Conservation (phyloP, 1,140 invertebrate species). For the Phymorhynchus buccinoides region DNA sequence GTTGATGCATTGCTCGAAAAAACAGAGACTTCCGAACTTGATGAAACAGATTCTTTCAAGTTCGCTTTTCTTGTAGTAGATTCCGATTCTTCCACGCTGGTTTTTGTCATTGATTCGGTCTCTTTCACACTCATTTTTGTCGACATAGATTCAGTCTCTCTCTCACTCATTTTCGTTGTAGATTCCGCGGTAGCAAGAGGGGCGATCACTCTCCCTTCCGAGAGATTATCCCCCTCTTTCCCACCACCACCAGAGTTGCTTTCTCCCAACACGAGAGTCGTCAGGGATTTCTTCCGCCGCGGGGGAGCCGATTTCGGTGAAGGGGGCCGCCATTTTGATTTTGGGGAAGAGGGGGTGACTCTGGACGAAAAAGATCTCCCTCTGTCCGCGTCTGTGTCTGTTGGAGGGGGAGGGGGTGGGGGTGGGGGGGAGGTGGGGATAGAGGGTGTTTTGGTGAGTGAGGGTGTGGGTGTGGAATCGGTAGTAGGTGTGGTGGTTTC, state of each 20-base stretch:
- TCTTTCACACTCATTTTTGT: too few species aligned
- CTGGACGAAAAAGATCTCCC: not conserved
- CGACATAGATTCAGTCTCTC: not conserved
- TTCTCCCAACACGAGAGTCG: too few species aligned
- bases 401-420: not conserved
- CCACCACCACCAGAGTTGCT: too few species aligned
- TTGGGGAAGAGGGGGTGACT: not conserved
- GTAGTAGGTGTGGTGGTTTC: constrained; percentile 31
- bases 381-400: not conserved
- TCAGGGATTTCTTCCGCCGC: constrained; percentile 37
- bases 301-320: constrained; percentile 30
- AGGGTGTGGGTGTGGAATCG: not conserved
- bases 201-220: not conserved
- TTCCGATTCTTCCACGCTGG: too few species aligned
- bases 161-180: not conserved
- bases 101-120: too few species aligned
- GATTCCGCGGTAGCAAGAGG: not conserved
- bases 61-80: too few species aligned
- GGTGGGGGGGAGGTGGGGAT: not conserved
- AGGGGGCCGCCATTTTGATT: not conserved
- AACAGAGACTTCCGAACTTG: too few species aligned
- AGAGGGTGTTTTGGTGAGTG: not conserved
- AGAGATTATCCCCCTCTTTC: not conserved
- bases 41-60: too few species aligned
- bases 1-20: too few species aligned